phyloP scores from a whole-genome alignment of 2,888 invertebrate species.

The Leuctra nigra region DNA sequence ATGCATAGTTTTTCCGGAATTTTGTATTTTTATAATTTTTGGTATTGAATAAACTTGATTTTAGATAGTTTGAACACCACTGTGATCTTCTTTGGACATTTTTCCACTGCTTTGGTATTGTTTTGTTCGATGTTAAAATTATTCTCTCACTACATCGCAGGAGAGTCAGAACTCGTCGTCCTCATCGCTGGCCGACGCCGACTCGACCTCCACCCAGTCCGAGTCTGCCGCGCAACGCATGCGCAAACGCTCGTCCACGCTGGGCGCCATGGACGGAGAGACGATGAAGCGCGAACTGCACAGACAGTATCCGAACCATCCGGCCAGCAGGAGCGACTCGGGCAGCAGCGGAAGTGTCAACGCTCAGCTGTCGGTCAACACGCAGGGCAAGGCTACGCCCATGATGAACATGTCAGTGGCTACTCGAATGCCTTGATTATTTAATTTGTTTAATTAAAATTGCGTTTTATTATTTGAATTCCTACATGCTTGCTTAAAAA shows the following conservation, averaged over 20 bases:
- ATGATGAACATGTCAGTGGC: slow-evolving; percentile 80
- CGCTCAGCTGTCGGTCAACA: not conserved
- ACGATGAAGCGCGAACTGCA: slow-evolving; percentile 31
- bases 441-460: not conserved
- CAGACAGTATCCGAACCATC: slow-evolving; percentile 18
- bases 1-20: no score
- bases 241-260: slow-evolving; percentile 30
- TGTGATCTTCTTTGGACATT: no score
- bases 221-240: not conserved
- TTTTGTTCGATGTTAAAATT: no score
- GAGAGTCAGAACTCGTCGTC: slow-evolving; percentile 1
- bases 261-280: slow-evolving; percentile 32
- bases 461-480: no score
- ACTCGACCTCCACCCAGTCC: not conserved
- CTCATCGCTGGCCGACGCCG: not conserved
- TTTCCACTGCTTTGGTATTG: no score
- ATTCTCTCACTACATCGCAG: not conserved
- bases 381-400: slow-evolving; percentile 39
- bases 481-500: no score
- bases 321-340: not conserved
- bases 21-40: no score
- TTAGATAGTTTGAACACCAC: no score
- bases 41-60: no score
- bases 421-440: not conserved
- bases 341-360: slow-evolving; percentile 11